Evolutionary conservation across 1,140 invertebrate species (phyloP).

Genomic region (Lineus longissimus): DNA sequence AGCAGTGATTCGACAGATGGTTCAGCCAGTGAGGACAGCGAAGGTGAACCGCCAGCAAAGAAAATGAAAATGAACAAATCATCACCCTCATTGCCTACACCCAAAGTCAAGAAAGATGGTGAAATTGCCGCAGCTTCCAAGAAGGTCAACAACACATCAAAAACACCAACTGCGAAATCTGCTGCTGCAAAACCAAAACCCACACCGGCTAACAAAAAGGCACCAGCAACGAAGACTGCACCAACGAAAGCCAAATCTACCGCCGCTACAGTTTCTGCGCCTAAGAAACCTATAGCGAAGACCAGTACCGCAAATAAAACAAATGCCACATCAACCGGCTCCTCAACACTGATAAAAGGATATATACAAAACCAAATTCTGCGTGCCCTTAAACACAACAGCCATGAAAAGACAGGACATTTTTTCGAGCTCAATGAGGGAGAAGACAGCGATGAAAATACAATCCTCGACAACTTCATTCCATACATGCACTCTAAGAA

Average conservation of each 20-base stretch:
- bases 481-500: too few relatives aligned
- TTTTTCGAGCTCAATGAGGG: background rate
- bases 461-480: background rate
- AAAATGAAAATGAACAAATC: too few relatives aligned
- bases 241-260: background rate
- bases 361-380: background rate
- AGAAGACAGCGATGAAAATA: slow-evolving; percentile 1
- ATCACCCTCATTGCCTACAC: too few relatives aligned
- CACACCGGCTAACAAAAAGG: background rate
- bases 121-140: background rate
- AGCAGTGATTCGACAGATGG: background rate
- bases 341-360: background rate
- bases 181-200: background rate
- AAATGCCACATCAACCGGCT: background rate
- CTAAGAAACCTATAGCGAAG: background rate
- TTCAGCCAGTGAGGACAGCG: background rate
- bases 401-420: background rate
- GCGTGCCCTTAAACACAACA: background rate
- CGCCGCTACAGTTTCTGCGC: background rate
- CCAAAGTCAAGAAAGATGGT: background rate
- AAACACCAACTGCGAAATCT: background rate
- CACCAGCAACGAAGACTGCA: background rate
- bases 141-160: background rate
- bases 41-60: background rate
- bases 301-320: background rate